Conservation (phyloP, 2,797 vertebrate species). For the Aeoliscus strigatus region DNA sequence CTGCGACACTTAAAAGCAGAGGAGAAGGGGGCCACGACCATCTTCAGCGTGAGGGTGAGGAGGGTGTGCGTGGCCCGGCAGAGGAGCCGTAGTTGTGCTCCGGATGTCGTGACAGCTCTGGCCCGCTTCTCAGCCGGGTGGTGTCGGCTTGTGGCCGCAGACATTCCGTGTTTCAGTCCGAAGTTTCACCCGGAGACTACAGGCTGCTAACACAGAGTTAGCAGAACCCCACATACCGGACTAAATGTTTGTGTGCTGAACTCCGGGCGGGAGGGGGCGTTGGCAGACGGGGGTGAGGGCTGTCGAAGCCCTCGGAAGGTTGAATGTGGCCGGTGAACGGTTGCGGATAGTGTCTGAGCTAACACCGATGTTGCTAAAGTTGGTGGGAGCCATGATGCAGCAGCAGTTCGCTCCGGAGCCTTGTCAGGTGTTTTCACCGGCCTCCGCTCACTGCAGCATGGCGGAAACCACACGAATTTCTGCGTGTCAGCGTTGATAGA, state of each 20-base stretch:
- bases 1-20: constrained; percentile 65
- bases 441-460: constrained; percentile 28
- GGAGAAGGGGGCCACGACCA: constrained; percentile 34
- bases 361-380: constrained; percentile 32
- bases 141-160: neutral
- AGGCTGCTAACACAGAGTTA: constrained; percentile 28
- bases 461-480: neutral
- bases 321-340: constrained; percentile 6
- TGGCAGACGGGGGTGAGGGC: neutral
- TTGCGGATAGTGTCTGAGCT: constrained; percentile 10
- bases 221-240: constrained; percentile 2
- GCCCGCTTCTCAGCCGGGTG: neutral
- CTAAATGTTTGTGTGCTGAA: constrained; percentile 9
- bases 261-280: constrained; percentile 3
- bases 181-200: neutral
- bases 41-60: constrained; percentile 28
- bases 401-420: constrained; percentile 52
- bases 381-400: constrained; percentile 56
- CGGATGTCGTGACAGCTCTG: neutral
- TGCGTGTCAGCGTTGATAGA: fast-evolving
- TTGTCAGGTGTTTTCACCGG: constrained; percentile 65
- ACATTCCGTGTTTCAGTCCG: no score
- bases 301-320: no score
- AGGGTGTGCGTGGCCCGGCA: constrained; percentile 11
- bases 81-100: neutral